Percentiles rank a stretch among this genome's conserved stretches.
Evolutionary conservation across 2,797 vertebrate species (phyloP).

Genomic region (Sebastolobus alascanus): DNA sequence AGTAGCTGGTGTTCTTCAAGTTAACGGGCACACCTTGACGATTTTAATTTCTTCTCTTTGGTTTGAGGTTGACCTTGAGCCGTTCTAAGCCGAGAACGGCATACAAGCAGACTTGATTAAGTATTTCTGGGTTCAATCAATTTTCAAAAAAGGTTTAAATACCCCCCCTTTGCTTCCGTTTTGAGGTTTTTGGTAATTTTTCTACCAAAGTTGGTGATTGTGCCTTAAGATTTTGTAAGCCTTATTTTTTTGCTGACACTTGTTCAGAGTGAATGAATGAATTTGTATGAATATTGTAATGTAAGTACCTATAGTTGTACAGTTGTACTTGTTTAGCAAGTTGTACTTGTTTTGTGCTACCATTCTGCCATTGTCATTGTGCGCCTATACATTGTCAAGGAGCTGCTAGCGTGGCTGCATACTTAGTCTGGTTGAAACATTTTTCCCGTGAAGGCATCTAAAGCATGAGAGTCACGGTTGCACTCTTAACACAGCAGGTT

Average conservation of each 20-base stretch:
- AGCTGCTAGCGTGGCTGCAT: neutral
- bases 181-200: conserved; percentile 23
- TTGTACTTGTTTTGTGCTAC: neutral
- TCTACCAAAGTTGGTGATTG: conserved; percentile 4
- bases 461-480: conserved; percentile 1
- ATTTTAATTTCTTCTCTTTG: conserved; percentile 45
- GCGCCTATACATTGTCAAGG: neutral
- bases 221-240: neutral
- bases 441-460: neutral
- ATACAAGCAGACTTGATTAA: conserved; percentile 22
- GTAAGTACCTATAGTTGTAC: too few relatives aligned
- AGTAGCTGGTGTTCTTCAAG: conserved; percentile 22
- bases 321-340: neutral
- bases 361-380: neutral
- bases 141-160: conserved; percentile 18
- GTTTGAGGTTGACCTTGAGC: conserved; percentile 26
- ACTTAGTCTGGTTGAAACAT: neutral
- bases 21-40: conserved; percentile 25
- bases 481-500: neutral
- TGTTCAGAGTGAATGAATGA: conserved; percentile 4
- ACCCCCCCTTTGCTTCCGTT: neutral
- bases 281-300: neutral
- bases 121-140: conserved; percentile 23
- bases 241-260: conserved; percentile 32
- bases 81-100: conserved; percentile 14